Evolutionary conservation across 2,113 vertebrate species (phyloP).

Genomic region (Falcunculus frontatus): DNA sequence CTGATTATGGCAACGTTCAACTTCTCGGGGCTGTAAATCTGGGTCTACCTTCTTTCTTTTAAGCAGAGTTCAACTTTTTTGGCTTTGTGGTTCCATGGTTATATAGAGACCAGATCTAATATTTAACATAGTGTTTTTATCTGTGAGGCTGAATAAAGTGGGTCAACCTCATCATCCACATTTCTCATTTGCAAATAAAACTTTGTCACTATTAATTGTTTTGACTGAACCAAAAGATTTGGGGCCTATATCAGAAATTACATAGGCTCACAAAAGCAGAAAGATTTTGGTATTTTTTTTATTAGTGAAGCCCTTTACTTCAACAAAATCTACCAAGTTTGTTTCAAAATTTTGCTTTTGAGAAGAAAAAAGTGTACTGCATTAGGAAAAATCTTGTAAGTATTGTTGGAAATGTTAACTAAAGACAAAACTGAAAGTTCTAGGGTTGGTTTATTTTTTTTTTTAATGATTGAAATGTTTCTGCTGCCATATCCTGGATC

Average conservation of each 20-base stretch:
- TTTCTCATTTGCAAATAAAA: neutral
- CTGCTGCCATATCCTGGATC: neutral
- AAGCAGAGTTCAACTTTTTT: neutral
- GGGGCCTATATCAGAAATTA: neutral
- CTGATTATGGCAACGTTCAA: neutral
- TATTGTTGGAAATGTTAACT: neutral
- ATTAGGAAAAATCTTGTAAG: neutral
- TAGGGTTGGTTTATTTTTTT: neutral
- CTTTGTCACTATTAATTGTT: neutral
- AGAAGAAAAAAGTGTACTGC: neutral
- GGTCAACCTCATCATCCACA: rapidly evolving
- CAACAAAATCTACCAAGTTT: neutral
- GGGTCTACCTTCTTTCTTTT: neutral
- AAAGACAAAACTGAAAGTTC: neutral
- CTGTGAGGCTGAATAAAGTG: neutral
- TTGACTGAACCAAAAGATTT: neutral
- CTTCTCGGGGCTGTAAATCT: neutral
- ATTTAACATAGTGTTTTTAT: neutral
- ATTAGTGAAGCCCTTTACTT: neutral
- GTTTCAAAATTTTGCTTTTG: neutral
- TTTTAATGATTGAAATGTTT: neutral
- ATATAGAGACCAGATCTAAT: neutral
- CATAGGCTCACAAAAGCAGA: neutral
- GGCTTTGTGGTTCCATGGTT: neutral
- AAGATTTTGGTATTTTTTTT: neutral